phyloP scores from a whole-genome alignment of 1,140 invertebrate species.

The Drosophila equinoxialis region DNA sequence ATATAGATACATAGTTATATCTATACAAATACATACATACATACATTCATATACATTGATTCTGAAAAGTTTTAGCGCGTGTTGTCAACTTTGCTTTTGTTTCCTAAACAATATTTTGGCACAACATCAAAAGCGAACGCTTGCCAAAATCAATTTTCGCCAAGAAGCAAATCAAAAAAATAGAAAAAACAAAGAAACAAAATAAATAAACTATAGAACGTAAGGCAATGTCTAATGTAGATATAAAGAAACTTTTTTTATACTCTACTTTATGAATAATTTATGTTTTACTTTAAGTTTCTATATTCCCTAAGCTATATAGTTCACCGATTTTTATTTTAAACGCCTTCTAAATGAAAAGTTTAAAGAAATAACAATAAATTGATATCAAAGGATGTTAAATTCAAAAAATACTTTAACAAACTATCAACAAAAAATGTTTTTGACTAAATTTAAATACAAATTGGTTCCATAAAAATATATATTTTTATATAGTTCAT shows the following conservation, averaged over 20 bases:
- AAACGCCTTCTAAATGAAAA: too few species aligned
- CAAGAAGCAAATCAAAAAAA: slow-evolving; percentile 53
- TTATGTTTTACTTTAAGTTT: too few species aligned
- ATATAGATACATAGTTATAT: slow-evolving; percentile 12
- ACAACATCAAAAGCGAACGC: slow-evolving; percentile 67
- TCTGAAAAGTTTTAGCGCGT: slow-evolving; percentile 11
- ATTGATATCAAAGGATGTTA: too few species aligned
- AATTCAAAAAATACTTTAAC: too few species aligned
- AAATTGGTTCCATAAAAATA: too few species aligned
- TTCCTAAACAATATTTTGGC: slow-evolving; percentile 80
- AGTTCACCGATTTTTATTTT: too few species aligned
- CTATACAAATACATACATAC: slow-evolving; percentile 12
- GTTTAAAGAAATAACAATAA: too few species aligned
- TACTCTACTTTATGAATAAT: neutral
- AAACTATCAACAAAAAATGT: too few species aligned
- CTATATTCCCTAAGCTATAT: too few species aligned
- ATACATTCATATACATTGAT: neutral
- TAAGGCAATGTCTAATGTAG: neutral
- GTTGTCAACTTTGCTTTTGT: slow-evolving; percentile 66
- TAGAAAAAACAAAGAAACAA: slow-evolving; percentile 4
- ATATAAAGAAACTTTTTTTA: neutral
- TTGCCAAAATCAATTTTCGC: slow-evolving; percentile 76
- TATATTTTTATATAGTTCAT: too few species aligned
- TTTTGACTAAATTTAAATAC: too few species aligned
- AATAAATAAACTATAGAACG: neutral